A percentile compares a stretch with the other conserved stretches of the same genome.
Conservation (phyloP, 2,888 invertebrate genomes). For the Drosophila mimetica region DNA sequence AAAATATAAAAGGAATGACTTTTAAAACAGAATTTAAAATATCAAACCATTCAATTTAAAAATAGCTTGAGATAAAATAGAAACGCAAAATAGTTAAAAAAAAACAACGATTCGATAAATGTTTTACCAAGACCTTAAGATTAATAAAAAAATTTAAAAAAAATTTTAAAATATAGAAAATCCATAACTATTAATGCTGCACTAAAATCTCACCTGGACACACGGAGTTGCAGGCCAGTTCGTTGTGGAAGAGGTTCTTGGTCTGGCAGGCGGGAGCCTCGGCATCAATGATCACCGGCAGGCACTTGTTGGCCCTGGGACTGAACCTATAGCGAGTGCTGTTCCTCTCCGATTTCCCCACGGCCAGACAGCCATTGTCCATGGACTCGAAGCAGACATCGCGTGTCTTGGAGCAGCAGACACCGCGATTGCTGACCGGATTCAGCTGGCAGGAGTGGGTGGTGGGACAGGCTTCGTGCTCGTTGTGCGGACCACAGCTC, state of each 20-base stretch:
- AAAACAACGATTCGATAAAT: too few species aligned
- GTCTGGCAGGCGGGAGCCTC: conserved; percentile 91
- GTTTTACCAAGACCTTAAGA: too few species aligned
- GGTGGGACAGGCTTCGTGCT: conserved; percentile 91
- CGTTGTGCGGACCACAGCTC: conserved; percentile 91
- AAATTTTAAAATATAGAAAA: too few species aligned
- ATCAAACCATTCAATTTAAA: too few species aligned
- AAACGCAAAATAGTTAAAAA: too few species aligned
- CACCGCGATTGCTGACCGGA: conserved; percentile 91
- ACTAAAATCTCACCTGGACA: conserved; percentile 88
- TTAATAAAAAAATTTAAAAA: too few species aligned
- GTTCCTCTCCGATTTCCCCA: conserved; percentile 79
- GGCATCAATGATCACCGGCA: conserved; percentile 86
- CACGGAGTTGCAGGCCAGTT: conserved; percentile 91
- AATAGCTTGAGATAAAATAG: too few species aligned
- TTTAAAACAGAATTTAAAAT: too few species aligned
- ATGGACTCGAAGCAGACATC: conserved; percentile 92
- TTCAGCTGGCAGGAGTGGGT: conserved; percentile 94
- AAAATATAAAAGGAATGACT: too few species aligned
- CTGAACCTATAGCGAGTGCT: conserved; percentile 90
- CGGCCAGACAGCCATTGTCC: conserved; percentile 86
- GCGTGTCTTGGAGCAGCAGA: conserved; percentile 95
- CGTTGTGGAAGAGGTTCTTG: conserved; percentile 93
- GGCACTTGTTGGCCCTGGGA: conserved; percentile 90
- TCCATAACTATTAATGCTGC: too few species aligned